Percentiles rank a stretch among this genome's conserved stretches.
These are phyloP conservation scores for Lycopodina hypogea DNA, from an alignment of 37 sponge, comb jelly and placozoan species.

Conservation along the genomic window DNA sequence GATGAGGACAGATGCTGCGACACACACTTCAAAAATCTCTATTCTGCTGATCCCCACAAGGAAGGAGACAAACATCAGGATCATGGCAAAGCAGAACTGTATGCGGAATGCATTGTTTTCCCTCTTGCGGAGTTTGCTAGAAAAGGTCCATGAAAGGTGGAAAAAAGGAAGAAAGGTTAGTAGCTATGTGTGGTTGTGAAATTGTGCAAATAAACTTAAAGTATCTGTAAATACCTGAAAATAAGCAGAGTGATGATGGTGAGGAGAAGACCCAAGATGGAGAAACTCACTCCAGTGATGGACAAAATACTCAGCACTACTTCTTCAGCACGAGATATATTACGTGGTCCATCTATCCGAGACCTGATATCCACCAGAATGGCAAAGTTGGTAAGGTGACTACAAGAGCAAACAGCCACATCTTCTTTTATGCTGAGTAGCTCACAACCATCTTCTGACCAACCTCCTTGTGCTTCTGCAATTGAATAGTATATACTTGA, in stretches of 20 bases:
- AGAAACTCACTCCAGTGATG: slow-evolving; percentile 9
- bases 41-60: slow-evolving; percentile 14
- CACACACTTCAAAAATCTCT: slow-evolving; percentile 23
- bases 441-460: slow-evolving; percentile 35
- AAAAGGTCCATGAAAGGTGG: not conserved
- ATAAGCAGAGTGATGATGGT: slow-evolving; percentile 35
- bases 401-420: slow-evolving; percentile 40
- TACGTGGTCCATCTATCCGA: too few species aligned
- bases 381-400: slow-evolving; percentile 77
- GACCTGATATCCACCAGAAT: slow-evolving; percentile 13
- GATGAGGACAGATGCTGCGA: slow-evolving; percentile 23
- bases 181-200: not conserved
- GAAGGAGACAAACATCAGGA: slow-evolving; percentile 36
- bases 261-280: slow-evolving; percentile 27
- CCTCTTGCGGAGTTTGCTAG: slow-evolving; percentile 40
- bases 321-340: not conserved
- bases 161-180: not conserved
- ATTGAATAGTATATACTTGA: not conserved
- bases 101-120: slow-evolving; percentile 28
- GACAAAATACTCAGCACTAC: slow-evolving; percentile 10
- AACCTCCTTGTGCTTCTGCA: slow-evolving; percentile 20
- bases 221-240: slow-evolving; percentile 8
- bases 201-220: not conserved
- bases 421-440: not conserved
- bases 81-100: slow-evolving; percentile 36